A percentile compares a stretch with the other conserved stretches of the same genome.
Conservation (phyloP, 2,888 invertebrate species). For the Pristionchus fissidentatus region DNA sequence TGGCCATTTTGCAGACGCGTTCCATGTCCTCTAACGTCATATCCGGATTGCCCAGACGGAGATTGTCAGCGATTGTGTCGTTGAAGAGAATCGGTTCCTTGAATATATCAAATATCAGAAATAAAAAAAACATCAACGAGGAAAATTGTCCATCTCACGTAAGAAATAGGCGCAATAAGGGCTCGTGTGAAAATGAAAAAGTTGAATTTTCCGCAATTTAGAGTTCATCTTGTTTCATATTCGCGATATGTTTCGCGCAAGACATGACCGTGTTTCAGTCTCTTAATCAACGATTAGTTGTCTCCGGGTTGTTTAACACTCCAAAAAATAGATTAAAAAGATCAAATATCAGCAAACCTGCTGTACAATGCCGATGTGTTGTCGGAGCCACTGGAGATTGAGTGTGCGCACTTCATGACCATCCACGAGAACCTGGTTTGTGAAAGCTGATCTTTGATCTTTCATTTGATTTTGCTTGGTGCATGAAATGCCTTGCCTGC, state of each 20-base stretch:
- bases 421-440: constrained; percentile 52
- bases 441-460: not conserved
- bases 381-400: constrained; percentile 57
- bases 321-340: not conserved
- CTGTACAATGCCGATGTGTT: constrained; percentile 57
- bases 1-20: constrained; percentile 54
- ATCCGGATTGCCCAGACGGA: constrained; percentile 52
- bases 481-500: not conserved
- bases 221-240: not conserved
- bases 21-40: constrained; percentile 55
- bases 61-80: constrained; percentile 58
- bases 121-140: too few relatives aligned
- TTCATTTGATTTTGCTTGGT: not conserved
- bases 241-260: too few relatives aligned
- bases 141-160: too few relatives aligned
- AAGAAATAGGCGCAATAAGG: too few relatives aligned
- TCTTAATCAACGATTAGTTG: too few relatives aligned
- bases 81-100: constrained; percentile 60
- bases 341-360: constrained; percentile 48
- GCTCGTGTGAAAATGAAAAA: not conserved
- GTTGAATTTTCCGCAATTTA: not conserved
- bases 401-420: constrained; percentile 57
- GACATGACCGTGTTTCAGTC: too few relatives aligned
- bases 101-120: not conserved
- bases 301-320: not conserved